Conservation (phyloP, 2,797 vertebrate genomes). For the Sebastes diaconus region DNA sequence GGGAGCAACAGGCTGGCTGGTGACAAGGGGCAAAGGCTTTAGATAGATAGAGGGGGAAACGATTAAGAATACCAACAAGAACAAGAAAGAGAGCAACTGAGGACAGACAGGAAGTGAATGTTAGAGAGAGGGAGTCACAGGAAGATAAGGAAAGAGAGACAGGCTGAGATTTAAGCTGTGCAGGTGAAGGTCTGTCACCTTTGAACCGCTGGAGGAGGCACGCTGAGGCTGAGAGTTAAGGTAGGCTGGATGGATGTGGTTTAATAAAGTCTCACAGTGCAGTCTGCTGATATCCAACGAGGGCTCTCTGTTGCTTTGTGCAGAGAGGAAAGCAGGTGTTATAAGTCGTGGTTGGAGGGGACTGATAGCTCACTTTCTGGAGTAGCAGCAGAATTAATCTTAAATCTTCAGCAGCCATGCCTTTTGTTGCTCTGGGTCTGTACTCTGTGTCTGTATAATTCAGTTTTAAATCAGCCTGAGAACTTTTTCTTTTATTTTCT, state of each 20-base stretch:
- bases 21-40: conserved; percentile 60
- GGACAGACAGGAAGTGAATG: neutral
- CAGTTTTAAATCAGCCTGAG: conserved; percentile 6
- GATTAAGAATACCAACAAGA: neutral
- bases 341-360: neutral
- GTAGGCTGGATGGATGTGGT: conserved; percentile 55
- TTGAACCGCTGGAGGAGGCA: conserved; percentile 43
- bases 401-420: neutral
- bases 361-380: neutral
- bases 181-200: conserved; percentile 60
- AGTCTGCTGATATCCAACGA: neutral
- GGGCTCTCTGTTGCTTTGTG: neutral
- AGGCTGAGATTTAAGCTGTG: conserved; percentile 25
- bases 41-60: conserved; percentile 34
- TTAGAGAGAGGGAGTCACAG: neutral
- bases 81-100: conserved; percentile 33
- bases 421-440: neutral
- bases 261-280: neutral
- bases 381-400: neutral
- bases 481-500: neutral
- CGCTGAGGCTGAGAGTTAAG: conserved; percentile 42
- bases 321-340: conserved; percentile 12
- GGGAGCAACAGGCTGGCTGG: conserved; percentile 73
- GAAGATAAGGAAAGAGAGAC: conserved; percentile 1
- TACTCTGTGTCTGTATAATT: neutral